Evolutionary conservation across 2,113 vertebrate species (phyloP).

Genomic region (Gambusia affinis): DNA sequence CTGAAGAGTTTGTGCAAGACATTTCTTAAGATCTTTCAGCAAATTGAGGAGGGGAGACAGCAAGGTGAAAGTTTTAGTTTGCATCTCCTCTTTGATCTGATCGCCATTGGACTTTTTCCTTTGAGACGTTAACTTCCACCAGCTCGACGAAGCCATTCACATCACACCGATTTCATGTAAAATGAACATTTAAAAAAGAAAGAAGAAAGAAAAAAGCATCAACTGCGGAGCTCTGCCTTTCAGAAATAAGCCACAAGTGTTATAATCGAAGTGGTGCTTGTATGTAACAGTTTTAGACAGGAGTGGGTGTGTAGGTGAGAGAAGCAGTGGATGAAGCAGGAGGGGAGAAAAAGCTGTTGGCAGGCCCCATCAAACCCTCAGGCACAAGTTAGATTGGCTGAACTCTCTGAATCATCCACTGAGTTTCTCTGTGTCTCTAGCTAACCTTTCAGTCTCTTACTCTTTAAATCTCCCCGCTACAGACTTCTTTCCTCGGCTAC

Average conservation of each 20-base stretch:
- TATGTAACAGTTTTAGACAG: conserved; percentile 22
- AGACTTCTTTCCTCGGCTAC: conserved; percentile 33
- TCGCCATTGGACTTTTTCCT: not conserved
- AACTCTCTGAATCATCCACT: conserved; percentile 63
- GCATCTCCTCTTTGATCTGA: not conserved
- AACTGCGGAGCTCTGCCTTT: conserved; percentile 4
- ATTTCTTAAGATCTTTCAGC: not conserved
- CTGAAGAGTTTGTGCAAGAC: too few relatives aligned
- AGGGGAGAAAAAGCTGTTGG: conserved; percentile 35
- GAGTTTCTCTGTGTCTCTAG: conserved; percentile 40
- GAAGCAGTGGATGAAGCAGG: conserved; percentile 28
- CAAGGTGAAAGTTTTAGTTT: not conserved
- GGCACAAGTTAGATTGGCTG: conserved; percentile 56
- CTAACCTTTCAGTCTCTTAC: conserved; percentile 61
- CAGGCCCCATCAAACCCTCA: conserved; percentile 44
- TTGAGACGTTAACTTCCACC: not conserved
- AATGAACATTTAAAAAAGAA: not conserved
- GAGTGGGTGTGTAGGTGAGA: conserved; percentile 54
- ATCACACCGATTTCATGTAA: not conserved
- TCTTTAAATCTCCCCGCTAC: conserved; percentile 47
- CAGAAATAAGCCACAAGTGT: conserved; percentile 8
- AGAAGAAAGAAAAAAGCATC: not conserved
- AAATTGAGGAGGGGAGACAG: not conserved
- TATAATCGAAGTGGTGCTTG: conserved; percentile 20
- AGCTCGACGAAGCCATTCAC: not conserved